A percentile compares a stretch with the other conserved stretches of the same genome.
phyloP scores from a whole-genome alignment of 1,140 invertebrate genomes.

The Caenorhabditis tropicalis region DNA sequence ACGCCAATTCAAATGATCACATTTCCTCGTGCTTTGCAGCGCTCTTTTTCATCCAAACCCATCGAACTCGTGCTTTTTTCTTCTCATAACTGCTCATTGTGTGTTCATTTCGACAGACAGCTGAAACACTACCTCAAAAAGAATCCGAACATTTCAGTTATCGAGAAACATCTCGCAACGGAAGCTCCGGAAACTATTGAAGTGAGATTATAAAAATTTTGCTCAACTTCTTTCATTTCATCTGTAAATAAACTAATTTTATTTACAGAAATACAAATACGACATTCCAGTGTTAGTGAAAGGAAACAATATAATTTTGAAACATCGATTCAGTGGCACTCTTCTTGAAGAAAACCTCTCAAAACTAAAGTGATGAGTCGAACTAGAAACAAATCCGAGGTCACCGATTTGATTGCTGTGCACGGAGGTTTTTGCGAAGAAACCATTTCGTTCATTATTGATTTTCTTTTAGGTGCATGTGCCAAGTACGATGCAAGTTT shows the following conservation, averaged over 20 bases:
- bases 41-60: conserved; percentile 30
- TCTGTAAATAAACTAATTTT: not conserved
- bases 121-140: conserved; percentile 12
- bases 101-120: conserved; percentile 11
- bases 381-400: not conserved
- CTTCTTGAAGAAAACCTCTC: not conserved
- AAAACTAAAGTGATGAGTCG: not conserved
- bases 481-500: not conserved
- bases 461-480: not conserved
- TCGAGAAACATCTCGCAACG: conserved; percentile 18
- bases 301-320: not conserved
- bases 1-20: conserved; percentile 43
- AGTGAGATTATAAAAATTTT: conserved; percentile 4
- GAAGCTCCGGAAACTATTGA: not conserved
- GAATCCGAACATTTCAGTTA: not conserved
- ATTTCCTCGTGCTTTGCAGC: conserved; percentile 38
- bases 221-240: no score
- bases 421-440: not conserved
- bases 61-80: conserved; percentile 34
- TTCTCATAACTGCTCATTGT: conserved; percentile 15
- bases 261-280: conserved; percentile 30
- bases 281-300: conserved; percentile 10
- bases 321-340: not conserved
- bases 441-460: not conserved
- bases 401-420: not conserved